Evolutionary conservation across 2,113 vertebrate species (phyloP), one percentile per base, ranked within the genome.

Genomic region (Sander lucioperca): DNA sequence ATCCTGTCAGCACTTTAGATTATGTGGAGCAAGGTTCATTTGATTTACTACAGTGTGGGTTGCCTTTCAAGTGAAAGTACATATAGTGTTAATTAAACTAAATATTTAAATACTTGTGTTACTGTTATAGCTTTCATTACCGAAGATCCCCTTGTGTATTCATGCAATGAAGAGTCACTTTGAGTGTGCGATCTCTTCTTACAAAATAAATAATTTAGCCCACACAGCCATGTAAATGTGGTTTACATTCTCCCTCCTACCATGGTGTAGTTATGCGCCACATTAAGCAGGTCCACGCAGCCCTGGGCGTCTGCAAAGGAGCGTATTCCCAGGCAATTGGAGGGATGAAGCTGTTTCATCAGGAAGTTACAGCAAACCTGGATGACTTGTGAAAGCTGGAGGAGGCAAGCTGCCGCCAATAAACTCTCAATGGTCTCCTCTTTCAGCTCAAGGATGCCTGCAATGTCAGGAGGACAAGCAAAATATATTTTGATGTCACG

Each of bases 271-370:
- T 93, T 97, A 86, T 99, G 97, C 23, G 98, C 98, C 92, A 97
- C 97, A n/a, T 95, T 98, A 45, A 98, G 95, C 67, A 99, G 96
- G 83, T 99, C 96, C 16, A 94, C 71, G 86, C 98, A 99, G 65
- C 98, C 98, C 89, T 99, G 98, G 58, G 97, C 97, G 0, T 99
- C 98, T 64, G 97, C 98, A 10, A 99, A 99, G 3, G 97, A 99
- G 59, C 96, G 96, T 74, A 99, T 99, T 12, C 98, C 97, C 91
- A 99, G 94, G 91, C 98, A 99, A 90, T 99, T 99, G 85, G 98
- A 99, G 9, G 98, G 98, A 84, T 99, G 98, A 4, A 99, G 97
- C 85, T 99, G 97, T 91, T 99, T 99, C 96, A 98, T 98, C 51
- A 99, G 96, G 92, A 98, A 99, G 92, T 94, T 97, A 89, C 97